These are phyloP conservation scores for Himalopsyche tibetana DNA, from an alignment of 2,888 invertebrate species.

Conservation along the genomic window DNA sequence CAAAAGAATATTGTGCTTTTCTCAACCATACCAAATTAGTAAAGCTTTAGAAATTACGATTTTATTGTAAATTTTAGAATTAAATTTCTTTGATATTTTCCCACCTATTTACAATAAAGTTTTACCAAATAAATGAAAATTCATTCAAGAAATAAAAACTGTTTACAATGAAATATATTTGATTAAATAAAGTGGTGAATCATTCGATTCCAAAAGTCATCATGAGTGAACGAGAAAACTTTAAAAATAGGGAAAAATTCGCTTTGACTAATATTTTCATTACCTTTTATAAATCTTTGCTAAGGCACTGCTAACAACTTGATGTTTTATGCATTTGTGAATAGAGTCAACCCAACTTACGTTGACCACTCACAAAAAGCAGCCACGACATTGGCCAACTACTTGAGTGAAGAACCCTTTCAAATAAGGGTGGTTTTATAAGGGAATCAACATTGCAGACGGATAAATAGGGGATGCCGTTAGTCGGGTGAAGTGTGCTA, in stretches of 20 bases:
- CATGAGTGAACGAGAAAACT: no score
- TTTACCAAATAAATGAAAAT: no score
- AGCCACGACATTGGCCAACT: conserved; percentile 22
- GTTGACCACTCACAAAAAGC: conserved; percentile 26
- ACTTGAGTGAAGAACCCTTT: conserved; percentile 16
- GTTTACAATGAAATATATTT: no score
- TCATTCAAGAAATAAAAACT: no score
- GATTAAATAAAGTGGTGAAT: not conserved
- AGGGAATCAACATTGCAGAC: conserved; percentile 24
- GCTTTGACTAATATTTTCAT: not conserved
- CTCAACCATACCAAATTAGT: no score
- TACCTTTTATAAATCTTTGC: not conserved
- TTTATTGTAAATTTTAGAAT: no score
- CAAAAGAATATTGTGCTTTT: no score
- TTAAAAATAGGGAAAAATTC: not conserved
- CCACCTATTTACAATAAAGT: no score
- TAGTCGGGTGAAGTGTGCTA: conserved; percentile 2
- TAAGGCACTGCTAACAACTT: not conserved
- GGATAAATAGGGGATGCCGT: conserved; percentile 20
- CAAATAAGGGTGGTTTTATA: conserved; percentile 8
- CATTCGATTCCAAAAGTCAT: not conserved
- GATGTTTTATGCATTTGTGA: conserved; percentile 22
- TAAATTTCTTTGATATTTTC: no score
- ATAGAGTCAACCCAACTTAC: conserved; percentile 7
- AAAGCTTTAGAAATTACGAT: no score